A percentile compares a stretch with the other conserved stretches of the same genome.
Conservation (phyloP, 2,113 vertebrate species). For the Pica pica region DNA sequence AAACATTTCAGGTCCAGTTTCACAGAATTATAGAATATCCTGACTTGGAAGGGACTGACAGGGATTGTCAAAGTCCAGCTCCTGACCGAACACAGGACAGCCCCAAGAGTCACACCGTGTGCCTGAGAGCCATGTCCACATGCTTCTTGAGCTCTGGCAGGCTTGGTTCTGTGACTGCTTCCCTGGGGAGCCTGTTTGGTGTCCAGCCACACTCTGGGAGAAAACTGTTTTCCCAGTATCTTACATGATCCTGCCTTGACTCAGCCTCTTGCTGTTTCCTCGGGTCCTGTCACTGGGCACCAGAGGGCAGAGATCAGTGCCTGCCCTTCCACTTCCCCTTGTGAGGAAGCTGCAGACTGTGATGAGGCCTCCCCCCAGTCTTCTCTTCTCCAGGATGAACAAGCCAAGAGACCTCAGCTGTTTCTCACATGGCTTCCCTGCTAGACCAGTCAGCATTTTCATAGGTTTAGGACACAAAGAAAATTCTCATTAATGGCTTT, state of each 20-base stretch:
- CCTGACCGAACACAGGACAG: not conserved
- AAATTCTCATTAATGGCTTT: not conserved
- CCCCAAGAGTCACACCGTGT: not conserved
- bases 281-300: too few species aligned
- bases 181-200: not conserved
- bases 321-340: not conserved
- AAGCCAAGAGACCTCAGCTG: too few species aligned
- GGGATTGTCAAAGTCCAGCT: not conserved
- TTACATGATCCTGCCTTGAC: not conserved
- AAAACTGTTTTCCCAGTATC: not conserved
- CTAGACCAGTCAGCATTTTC: not conserved
- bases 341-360: not conserved
- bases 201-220: not conserved
- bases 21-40: not conserved
- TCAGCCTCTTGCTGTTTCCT: not conserved
- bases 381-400: not conserved
- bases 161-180: not conserved
- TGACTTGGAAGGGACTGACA: not conserved
- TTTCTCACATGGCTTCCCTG: not conserved
- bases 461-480: not conserved
- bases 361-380: not conserved
- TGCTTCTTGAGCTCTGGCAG: not conserved
- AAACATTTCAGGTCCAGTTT: not conserved
- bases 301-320: not conserved
- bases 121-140: not conserved